Conservation (phyloP, 1,140 invertebrate genomes). For the Choristoneura fumiferana region DNA sequence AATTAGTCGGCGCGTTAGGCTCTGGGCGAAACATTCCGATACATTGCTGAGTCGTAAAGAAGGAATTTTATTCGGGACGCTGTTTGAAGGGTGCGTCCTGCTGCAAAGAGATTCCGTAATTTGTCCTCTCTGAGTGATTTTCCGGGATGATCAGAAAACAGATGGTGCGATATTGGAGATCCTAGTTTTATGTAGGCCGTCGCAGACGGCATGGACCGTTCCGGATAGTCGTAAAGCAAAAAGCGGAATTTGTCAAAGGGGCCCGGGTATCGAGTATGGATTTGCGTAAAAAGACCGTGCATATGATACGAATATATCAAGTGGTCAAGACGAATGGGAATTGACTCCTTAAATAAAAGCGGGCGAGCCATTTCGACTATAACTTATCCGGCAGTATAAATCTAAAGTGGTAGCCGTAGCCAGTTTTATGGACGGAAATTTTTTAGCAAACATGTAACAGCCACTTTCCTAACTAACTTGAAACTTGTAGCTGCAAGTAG, state of each 20-base stretch:
- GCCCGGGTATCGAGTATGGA: neutral
- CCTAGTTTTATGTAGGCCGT: constrained; percentile 60
- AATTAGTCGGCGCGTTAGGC: constrained; percentile 49
- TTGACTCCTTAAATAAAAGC: neutral
- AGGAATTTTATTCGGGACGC: constrained; percentile 48
- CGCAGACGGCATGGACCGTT: constrained; percentile 29
- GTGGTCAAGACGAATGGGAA: constrained; percentile 5
- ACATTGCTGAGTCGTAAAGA: constrained; percentile 50
- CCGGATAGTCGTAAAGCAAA: constrained; percentile 48
- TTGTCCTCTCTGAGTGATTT: constrained; percentile 61
- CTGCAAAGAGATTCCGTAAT: constrained; percentile 50
- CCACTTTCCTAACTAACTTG: no score
- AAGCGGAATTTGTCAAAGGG: constrained; percentile 39
- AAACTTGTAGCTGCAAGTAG: no score
- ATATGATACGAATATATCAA: constrained; percentile 11
- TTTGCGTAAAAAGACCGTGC: constrained; percentile 10
- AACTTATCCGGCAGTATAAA: no score
- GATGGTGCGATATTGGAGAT: constrained; percentile 65
- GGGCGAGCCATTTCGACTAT: no score
- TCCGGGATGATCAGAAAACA: constrained; percentile 53
- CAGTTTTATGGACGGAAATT: no score
- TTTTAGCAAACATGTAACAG: no score
- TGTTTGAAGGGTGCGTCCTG: constrained; percentile 33
- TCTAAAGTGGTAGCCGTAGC: no score
- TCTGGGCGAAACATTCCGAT: constrained; percentile 35